Evolutionary conservation across 2,113 vertebrate species (phyloP).

Genomic region (Clarias magur): DNA sequence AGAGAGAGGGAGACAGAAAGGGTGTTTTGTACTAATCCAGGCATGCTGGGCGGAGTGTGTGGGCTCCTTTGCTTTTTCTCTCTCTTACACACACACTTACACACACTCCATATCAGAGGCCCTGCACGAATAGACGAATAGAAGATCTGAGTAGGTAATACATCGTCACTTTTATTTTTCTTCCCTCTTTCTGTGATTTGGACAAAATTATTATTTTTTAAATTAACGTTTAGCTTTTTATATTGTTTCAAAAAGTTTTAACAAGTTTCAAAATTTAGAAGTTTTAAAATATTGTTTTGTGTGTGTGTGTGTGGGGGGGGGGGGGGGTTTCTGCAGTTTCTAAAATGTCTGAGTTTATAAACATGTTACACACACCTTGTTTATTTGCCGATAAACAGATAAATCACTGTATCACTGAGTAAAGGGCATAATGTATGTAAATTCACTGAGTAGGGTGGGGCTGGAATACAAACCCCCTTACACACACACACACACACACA

Average conservation of each 20-base stretch:
- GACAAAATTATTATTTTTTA: background rate
- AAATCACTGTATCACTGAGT: background rate
- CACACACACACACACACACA: background rate
- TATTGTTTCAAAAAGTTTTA: background rate
- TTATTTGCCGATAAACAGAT: background rate
- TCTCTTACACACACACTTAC: background rate
- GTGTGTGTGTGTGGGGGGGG: background rate
- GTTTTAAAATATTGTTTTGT: background rate
- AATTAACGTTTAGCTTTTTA: background rate
- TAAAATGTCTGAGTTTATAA: background rate
- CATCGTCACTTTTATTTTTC: background rate
- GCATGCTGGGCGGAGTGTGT: background rate
- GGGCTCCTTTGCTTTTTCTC: background rate
- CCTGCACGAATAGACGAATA: background rate
- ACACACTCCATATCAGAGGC: background rate
- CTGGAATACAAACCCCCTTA: background rate
- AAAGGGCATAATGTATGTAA: background rate
- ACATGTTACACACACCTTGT: background rate
- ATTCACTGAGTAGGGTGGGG: background rate
- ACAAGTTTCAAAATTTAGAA: background rate
- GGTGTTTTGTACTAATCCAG: background rate
- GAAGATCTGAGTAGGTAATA: conserved; percentile 6
- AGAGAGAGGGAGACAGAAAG: background rate
- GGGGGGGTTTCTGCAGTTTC: background rate
- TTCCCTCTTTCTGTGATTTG: background rate